phyloP scores from a whole-genome alignment of 1,140 invertebrate genomes.

The Zaprionus davidi region DNA sequence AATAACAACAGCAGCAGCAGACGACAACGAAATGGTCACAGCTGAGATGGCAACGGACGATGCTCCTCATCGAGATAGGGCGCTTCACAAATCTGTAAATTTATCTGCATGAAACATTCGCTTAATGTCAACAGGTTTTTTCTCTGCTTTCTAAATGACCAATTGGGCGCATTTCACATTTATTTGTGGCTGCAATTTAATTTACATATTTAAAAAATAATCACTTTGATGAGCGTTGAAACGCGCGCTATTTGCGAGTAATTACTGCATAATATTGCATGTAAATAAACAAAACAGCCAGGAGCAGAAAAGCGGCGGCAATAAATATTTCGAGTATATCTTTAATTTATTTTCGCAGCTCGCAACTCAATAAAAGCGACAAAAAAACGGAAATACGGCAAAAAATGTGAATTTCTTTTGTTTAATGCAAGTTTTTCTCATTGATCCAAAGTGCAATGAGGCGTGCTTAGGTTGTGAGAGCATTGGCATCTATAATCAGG shows the following conservation, averaged over 20 bases:
- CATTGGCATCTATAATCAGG: too few species aligned
- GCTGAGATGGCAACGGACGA: neutral
- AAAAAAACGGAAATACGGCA: neutral
- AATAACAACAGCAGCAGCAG: neutral
- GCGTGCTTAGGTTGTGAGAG: too few species aligned
- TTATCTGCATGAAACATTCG: constrained; percentile 4
- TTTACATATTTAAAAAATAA: constrained; percentile 1
- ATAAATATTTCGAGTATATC: neutral
- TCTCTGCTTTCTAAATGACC: neutral
- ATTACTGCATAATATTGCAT: neutral
- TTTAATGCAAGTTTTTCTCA: neutral
- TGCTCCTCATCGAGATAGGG: constrained; percentile 1
- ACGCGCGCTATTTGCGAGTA: constrained; percentile 3
- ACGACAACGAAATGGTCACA: neutral
- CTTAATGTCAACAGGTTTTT: constrained; percentile 2
- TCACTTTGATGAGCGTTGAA: constrained; percentile 2
- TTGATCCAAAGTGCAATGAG: too few species aligned
- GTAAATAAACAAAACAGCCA: neutral
- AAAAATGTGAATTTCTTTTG: neutral
- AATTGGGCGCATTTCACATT: neutral
- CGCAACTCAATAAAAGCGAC: neutral
- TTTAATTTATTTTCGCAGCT: neutral
- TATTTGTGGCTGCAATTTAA: neutral
- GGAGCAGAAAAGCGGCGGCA: neutral
- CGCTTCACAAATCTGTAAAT: neutral